Evolutionary conservation across 2,113 vertebrate species (phyloP).

Genomic region (Ptyas mucosa): DNA sequence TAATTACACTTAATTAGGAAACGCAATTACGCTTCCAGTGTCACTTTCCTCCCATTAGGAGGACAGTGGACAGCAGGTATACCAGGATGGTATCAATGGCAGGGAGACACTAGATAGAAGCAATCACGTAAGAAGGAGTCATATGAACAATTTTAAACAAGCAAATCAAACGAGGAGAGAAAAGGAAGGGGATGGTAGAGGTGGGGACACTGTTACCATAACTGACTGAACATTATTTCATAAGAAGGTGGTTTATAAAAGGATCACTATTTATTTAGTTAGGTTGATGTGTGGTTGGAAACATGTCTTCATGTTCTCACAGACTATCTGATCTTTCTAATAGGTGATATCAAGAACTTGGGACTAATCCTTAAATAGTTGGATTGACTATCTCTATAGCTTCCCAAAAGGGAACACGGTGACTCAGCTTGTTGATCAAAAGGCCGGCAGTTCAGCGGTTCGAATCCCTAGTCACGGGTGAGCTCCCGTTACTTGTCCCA

Average conservation of each 20-base stretch:
- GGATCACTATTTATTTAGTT: background rate
- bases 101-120: slow-evolving; percentile 50
- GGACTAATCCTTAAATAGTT: background rate
- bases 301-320: background rate
- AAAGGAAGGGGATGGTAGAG: background rate
- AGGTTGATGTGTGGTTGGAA: background rate
- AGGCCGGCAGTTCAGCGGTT: no score
- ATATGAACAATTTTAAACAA: slow-evolving; percentile 32
- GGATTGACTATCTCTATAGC: background rate
- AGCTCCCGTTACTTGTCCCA: no score
- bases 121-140: slow-evolving; percentile 44
- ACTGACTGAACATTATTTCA: background rate
- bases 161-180: background rate
- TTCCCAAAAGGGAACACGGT: no score
- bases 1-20: slow-evolving; percentile 81
- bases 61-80: slow-evolving; percentile 64
- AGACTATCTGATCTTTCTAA: background rate
- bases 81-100: slow-evolving; percentile 28
- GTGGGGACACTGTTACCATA: background rate
- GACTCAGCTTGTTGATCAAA: no score
- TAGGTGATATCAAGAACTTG: background rate
- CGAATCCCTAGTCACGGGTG: no score
- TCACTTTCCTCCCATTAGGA: slow-evolving; percentile 60
- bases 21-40: slow-evolving; percentile 72
- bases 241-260: background rate